Conservation (phyloP, 2,797 vertebrate genomes). For the Linurgus olivaceus region DNA sequence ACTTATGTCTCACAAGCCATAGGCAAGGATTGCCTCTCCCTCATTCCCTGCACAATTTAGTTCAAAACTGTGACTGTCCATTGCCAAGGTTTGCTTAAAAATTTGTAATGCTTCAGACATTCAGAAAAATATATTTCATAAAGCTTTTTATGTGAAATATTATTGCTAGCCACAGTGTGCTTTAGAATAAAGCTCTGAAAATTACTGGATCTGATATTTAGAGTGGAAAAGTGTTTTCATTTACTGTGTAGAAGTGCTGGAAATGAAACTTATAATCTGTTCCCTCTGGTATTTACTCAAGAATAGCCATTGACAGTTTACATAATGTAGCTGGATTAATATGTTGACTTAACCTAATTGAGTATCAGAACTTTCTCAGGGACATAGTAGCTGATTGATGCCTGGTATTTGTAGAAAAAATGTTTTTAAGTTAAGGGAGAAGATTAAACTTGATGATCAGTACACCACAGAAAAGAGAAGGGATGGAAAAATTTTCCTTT, state of each 20-base stretch:
- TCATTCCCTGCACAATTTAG: background rate
- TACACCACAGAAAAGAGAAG: fast-evolving
- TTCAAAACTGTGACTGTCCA: background rate
- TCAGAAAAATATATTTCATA: background rate
- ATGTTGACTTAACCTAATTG: background rate
- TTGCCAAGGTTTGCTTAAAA: background rate
- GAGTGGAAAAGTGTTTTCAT: background rate
- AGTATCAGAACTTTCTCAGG: background rate
- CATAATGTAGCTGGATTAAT: background rate
- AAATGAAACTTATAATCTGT: background rate
- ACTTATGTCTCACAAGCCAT: background rate
- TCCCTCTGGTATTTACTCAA: background rate
- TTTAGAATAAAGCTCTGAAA: background rate
- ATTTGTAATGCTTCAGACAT: background rate
- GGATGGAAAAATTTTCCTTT: background rate
- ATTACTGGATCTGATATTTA: background rate
- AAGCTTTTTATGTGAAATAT: background rate
- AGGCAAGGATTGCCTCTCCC: background rate
- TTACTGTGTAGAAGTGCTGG: fast-evolving
- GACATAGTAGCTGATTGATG: background rate
- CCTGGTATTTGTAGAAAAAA: background rate
- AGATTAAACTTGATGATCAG: background rate
- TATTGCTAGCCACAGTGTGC: background rate
- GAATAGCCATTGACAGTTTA: background rate
- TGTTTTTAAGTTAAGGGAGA: background rate